A percentile compares a stretch with the other conserved stretches of the same genome.
phyloP scores from a whole-genome alignment of 2,888 invertebrate species.

The Ptychoptera contaminata region DNA sequence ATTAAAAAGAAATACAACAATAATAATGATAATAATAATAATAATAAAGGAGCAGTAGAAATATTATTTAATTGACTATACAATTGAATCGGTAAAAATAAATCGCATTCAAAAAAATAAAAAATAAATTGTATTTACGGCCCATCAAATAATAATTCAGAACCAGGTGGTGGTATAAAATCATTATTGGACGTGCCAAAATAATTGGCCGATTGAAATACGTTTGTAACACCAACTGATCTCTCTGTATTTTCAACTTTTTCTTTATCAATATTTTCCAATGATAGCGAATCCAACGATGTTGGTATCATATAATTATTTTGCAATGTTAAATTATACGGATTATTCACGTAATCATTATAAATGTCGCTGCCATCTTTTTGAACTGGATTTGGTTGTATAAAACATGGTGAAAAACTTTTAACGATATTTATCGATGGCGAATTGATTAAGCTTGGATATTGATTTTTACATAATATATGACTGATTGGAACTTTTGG shows the following conservation, averaged over 20 bases:
- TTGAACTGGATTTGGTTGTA: slow-evolving; percentile 12
- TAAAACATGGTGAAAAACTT: slow-evolving; percentile 25
- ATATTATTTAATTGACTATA: too few relatives aligned
- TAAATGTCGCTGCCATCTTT: slow-evolving; percentile 22
- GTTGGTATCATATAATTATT: slow-evolving; percentile 21
- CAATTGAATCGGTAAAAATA: background rate
- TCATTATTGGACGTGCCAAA: slow-evolving; percentile 39
- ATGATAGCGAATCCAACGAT: slow-evolving; percentile 2
- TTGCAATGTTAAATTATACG: slow-evolving; percentile 29
- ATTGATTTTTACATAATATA: slow-evolving; percentile 21
- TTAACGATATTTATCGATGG: slow-evolving; percentile 25
- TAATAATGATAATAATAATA: too few relatives aligned
- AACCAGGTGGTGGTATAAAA: slow-evolving; percentile 37
- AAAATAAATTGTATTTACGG: slow-evolving; percentile 15
- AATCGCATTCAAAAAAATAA: background rate
- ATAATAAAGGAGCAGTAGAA: too few relatives aligned
- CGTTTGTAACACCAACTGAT: slow-evolving; percentile 26
- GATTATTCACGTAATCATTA: slow-evolving; percentile 28
- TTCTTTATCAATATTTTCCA: slow-evolving; percentile 7
- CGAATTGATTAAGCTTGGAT: slow-evolving; percentile 20
- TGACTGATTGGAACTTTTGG: slow-evolving; percentile 25
- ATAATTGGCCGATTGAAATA: slow-evolving; percentile 49
- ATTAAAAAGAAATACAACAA: too few relatives aligned
- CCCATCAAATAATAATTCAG: slow-evolving; percentile 42
- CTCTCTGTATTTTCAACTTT: slow-evolving; percentile 7